These are phyloP conservation scores for Aldrovandia affinis DNA, from an alignment of 2,797 vertebrate genomes.

Conservation along the genomic window DNA sequence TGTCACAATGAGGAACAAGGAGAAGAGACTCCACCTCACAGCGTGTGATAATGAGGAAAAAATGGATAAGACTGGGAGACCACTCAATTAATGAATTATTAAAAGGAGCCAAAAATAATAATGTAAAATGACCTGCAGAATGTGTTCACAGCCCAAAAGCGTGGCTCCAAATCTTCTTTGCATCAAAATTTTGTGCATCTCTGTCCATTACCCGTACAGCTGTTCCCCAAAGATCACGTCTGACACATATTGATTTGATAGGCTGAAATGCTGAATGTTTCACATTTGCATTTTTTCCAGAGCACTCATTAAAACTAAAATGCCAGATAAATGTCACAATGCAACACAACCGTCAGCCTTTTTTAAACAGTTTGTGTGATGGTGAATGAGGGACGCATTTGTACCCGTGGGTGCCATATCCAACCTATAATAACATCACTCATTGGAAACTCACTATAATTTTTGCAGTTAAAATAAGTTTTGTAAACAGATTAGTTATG, in stretches of 20 bases:
- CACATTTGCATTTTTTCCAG: conserved; percentile 13
- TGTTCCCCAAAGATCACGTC: conserved; percentile 9
- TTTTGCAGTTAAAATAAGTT: neutral
- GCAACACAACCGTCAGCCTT: neutral
- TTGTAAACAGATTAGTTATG: neutral
- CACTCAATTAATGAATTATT: neutral
- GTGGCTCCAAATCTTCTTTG: neutral
- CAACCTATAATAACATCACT: neutral
- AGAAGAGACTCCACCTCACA: neutral
- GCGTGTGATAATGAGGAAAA: neutral
- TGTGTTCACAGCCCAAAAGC: neutral
- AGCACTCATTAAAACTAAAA: conserved; percentile 18
- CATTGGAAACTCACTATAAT: neutral
- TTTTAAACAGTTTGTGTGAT: neutral
- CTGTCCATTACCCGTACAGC: neutral
- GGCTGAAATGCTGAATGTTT: neutral
- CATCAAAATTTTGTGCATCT: neutral
- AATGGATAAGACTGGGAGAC: neutral
- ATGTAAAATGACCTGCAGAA: neutral
- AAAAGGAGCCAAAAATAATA: neutral
- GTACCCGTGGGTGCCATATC: neutral
- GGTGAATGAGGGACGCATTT: neutral
- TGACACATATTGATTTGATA: conserved; percentile 11
- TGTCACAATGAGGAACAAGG: too few relatives aligned
- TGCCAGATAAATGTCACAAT: conserved; percentile 15